Evolutionary conservation across 1,140 invertebrate species (phyloP).

Genomic region (Cylas formicarius): DNA sequence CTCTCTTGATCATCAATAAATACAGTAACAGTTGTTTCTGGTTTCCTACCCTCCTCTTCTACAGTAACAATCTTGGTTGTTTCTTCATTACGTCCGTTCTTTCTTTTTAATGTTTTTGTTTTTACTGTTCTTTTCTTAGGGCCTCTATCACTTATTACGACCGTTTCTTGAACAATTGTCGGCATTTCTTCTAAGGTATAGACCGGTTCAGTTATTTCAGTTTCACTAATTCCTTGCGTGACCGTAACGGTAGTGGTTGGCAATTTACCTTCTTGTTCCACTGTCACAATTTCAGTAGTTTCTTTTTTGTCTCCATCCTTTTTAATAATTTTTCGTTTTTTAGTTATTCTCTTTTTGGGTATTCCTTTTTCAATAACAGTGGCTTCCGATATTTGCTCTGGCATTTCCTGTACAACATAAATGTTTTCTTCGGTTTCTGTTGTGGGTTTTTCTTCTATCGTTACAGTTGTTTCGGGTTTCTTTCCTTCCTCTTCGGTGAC

Average conservation of each 20-base stretch:
- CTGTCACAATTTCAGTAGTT: constrained; percentile 11
- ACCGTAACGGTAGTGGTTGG: constrained; percentile 16
- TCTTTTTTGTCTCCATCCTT: constrained; percentile 15
- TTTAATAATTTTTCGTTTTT: constrained; percentile 23
- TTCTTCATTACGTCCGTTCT: constrained; percentile 37
- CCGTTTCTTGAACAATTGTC: constrained; percentile 5
- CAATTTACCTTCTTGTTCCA: constrained; percentile 8
- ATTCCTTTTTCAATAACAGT: constrained; percentile 29
- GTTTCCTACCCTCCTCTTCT: constrained; percentile 30
- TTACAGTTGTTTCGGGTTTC: constrained; percentile 34
- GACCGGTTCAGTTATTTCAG: constrained; percentile 8
- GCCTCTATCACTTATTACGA: constrained; percentile 22
- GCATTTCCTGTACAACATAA: constrained; percentile 15
- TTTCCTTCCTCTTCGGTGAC: constrained; percentile 34
- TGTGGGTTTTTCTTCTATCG: constrained; percentile 24
- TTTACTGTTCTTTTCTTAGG: constrained; percentile 27
- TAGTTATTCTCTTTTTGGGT: constrained; percentile 29
- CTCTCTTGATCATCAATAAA: constrained; percentile 37
- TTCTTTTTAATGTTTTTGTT: constrained; percentile 29
- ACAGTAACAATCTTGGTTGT: constrained; percentile 36
- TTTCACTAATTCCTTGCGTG: constrained; percentile 23
- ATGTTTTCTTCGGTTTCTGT: constrained; percentile 24
- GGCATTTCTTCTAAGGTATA: constrained; percentile 12
- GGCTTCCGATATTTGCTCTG: constrained; percentile 28
- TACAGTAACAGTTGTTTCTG: constrained; percentile 31